Evolutionary conservation across 2,797 vertebrate genomes (phyloP).

Genomic region (Percopsis omiscomaycus): DNA sequence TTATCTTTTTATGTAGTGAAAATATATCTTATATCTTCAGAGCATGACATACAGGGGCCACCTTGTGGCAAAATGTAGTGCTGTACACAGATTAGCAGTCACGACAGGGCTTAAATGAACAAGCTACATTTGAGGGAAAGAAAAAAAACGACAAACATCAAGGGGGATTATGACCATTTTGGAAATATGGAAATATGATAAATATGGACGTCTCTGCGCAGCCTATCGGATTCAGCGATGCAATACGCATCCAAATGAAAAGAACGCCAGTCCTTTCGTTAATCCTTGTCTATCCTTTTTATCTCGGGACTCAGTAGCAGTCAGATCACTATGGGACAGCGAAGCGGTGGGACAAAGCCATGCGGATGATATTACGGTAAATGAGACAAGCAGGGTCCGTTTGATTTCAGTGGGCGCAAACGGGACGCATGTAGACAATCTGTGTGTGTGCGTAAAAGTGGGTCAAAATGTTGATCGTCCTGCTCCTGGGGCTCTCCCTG

Average conservation of each 20-base stretch:
- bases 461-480: slow-evolving; percentile 72
- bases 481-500: slow-evolving; percentile 80
- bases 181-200: slow-evolving; percentile 55
- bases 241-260: slow-evolving; percentile 89
- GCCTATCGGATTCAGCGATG: slow-evolving; percentile 81
- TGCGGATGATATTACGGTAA: slow-evolving; percentile 63
- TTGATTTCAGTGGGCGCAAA: slow-evolving; percentile 57
- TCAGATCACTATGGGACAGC: slow-evolving; percentile 79
- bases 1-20: too few relatives aligned
- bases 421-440: slow-evolving; percentile 60
- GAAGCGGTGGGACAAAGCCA: slow-evolving; percentile 74
- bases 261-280: slow-evolving; percentile 84
- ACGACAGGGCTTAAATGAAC: slow-evolving; percentile 68
- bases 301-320: slow-evolving; percentile 84
- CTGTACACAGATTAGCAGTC: slow-evolving; percentile 64
- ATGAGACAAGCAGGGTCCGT: slow-evolving; percentile 51
- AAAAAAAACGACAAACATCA: slow-evolving; percentile 56
- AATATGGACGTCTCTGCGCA: slow-evolving; percentile 71
- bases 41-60: slow-evolving; percentile 43
- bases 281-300: slow-evolving; percentile 96
- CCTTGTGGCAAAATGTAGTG: slow-evolving; percentile 63
- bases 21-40: too few relatives aligned
- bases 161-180: slow-evolving; percentile 77
- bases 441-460: slow-evolving; percentile 68
- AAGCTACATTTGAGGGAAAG: slow-evolving; percentile 61